Percentiles rank a stretch among this genome's conserved stretches.
Conservation (phyloP, 35 echinoderm and acorn worm genomes). For the Apostichopus parvimensis region DNA sequence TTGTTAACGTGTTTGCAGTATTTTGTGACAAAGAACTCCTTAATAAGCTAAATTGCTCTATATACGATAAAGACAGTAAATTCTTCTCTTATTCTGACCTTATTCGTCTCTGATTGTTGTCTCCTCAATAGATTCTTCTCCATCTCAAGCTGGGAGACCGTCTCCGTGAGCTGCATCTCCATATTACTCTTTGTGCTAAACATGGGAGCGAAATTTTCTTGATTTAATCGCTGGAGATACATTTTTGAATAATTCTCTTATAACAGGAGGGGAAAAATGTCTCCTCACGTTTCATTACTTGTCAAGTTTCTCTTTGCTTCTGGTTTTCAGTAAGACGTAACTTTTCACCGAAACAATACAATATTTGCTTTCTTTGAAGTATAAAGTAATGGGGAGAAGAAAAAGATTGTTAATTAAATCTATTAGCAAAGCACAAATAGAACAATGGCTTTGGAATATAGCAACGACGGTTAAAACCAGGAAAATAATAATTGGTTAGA, state of each 20-base stretch:
- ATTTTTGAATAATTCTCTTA: background rate
- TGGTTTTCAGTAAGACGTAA: too few relatives aligned
- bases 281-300: too few relatives aligned
- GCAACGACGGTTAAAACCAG: too few relatives aligned
- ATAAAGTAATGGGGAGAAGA: background rate
- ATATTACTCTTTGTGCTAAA: slow-evolving; percentile 58
- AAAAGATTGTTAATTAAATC: background rate
- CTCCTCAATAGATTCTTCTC: slow-evolving; percentile 74
- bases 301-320: too few relatives aligned
- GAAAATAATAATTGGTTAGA: too few relatives aligned
- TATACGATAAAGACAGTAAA: too few relatives aligned
- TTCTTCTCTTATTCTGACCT: slow-evolving; percentile 34
- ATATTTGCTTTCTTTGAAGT: too few relatives aligned
- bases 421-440: background rate
- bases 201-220: background rate
- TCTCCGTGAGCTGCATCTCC: slow-evolving; percentile 64
- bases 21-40: too few relatives aligned
- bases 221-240: background rate
- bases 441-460: too few relatives aligned
- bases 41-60: too few relatives aligned
- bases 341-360: too few relatives aligned
- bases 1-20: too few relatives aligned
- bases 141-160: slow-evolving; percentile 71
- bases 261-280: background rate
- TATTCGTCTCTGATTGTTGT: slow-evolving; percentile 60